Percentiles rank a stretch among this genome's conserved stretches.
phyloP scores from a whole-genome alignment of 1,140 invertebrate species.

The Pseudomyrmex dendroicus region DNA sequence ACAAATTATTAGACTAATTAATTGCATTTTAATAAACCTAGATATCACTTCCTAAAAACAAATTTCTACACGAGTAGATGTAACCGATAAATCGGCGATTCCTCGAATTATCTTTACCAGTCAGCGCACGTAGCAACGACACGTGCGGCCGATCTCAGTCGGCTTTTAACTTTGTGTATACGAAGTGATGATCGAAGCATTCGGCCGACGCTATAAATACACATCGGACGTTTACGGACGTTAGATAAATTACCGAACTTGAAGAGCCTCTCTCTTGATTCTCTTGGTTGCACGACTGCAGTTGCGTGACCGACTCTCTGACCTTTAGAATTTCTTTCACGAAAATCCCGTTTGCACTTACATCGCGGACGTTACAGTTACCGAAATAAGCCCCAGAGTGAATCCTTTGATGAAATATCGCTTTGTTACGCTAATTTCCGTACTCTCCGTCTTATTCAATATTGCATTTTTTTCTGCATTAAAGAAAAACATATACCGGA shows the following conservation, averaged over 20 bases:
- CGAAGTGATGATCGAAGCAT: slow-evolving; percentile 46
- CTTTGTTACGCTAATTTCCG: slow-evolving; percentile 42
- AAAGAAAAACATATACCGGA: neutral
- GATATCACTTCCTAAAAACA: neutral
- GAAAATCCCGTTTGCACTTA: neutral
- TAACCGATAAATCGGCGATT: neutral
- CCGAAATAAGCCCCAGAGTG: slow-evolving; percentile 22
- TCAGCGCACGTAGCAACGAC: neutral
- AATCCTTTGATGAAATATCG: slow-evolving; percentile 26
- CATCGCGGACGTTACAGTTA: slow-evolving; percentile 26
- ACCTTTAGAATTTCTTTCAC: slow-evolving; percentile 60
- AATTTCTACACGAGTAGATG: neutral
- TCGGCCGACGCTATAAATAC: slow-evolving; percentile 55
- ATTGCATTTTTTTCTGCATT: slow-evolving; percentile 33
- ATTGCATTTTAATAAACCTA: neutral
- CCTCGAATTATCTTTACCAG: neutral
- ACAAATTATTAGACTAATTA: neutral
- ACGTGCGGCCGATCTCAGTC: neutral
- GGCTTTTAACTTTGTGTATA: slow-evolving; percentile 15
- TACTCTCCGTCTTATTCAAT: neutral
- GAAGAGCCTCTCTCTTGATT: slow-evolving; percentile 26
- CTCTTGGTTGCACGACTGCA: slow-evolving; percentile 27
- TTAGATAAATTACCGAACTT: slow-evolving; percentile 58
- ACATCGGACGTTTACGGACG: slow-evolving; percentile 21
- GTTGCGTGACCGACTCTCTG: slow-evolving; percentile 54